Base-by-base conservation (phyloP, 2,113 vertebrate genomes). In the Rhynchomys soricoides region DNA sequence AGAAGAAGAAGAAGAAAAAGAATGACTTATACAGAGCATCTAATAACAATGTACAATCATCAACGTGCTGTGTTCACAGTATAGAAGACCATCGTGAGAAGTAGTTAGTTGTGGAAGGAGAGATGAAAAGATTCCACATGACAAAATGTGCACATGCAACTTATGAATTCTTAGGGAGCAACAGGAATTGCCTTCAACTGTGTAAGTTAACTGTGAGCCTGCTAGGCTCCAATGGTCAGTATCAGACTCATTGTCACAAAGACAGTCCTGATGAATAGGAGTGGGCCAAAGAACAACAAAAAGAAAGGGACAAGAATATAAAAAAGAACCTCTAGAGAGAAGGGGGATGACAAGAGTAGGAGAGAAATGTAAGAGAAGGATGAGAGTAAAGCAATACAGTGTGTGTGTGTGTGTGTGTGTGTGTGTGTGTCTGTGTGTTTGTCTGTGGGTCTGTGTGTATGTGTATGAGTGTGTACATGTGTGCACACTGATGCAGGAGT, bases 401-500 rank as follows among this genome's bases (percentile, higher is more conserved):
- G 4, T 73, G n/a, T 26, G 21, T 73, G n/a, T n/a, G 37, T 40
- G 17, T 71, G 37, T 71, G 70, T 74, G 21, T 13, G n/a, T 24
- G n/a, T 43, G 71, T 70, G 29, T 66, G 64, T 66, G 13, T 68
- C n/a, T 40, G 17, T 71, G 37, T 71, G 70, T 74, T 9, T 13
- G n/a, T 24, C 19, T 43, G 71, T 70, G 29, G 31, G 64, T 66
- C 4, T 68, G 31, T 37, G 68, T 71, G 34, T 71, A 37, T 71
- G 37, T 71, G 70, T 71, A 37, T 71, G 37, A 40, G 71, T 74
- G 71, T 43, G 40, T 43, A 16, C 6, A 40, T 45, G 73, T 26
- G 10, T 26, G 22, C 4, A 15, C 9, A 26, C 12, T 29, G 24
- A 13, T 17, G 6, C 2, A 15, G 0, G 24, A 7, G 26, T 78